phyloP scores from a whole-genome alignment of 2,888 invertebrate genomes.

The Scaptomyza caliginosa region DNA sequence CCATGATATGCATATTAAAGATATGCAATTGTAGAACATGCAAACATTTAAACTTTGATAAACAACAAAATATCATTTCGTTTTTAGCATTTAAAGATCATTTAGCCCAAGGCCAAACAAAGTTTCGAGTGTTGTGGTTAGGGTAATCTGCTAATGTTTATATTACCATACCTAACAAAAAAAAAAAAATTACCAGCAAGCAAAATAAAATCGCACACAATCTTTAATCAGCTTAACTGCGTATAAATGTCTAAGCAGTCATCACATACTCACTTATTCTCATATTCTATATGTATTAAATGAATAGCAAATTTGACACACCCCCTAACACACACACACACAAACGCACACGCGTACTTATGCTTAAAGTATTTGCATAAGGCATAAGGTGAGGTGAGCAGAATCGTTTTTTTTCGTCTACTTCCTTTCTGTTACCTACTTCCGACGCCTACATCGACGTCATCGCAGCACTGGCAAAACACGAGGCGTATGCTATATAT shows the following conservation, averaged over 20 bases:
- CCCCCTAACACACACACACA: slow-evolving; percentile 10
- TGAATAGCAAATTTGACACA: slow-evolving; percentile 52
- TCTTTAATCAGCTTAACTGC: slow-evolving; percentile 74
- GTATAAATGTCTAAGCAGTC: slow-evolving; percentile 78
- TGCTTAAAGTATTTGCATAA: slow-evolving; percentile 40
- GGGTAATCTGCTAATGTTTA: slow-evolving; percentile 31
- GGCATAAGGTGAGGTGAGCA: slow-evolving; percentile 42
- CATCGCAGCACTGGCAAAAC: slow-evolving; percentile 10
- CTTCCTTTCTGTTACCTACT: slow-evolving; percentile 58
- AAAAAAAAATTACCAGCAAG: not conserved
- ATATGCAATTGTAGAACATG: not conserved
- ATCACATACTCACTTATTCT: slow-evolving; percentile 69
- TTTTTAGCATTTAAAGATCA: slow-evolving; percentile 3
- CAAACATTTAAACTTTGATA: not conserved
- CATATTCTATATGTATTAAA: slow-evolving; percentile 62
- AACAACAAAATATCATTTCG: not conserved
- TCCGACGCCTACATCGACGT: slow-evolving; percentile 43
- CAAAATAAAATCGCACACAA: slow-evolving; percentile 64
- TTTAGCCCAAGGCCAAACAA: slow-evolving; percentile 13
- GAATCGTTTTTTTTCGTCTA: slow-evolving; percentile 7
- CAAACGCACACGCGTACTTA: not conserved
- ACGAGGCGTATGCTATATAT: slow-evolving; percentile 66
- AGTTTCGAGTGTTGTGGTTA: not conserved
- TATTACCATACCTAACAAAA: slow-evolving; percentile 24
- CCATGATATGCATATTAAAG: no score